A percentile compares a stretch with the other conserved stretches of the same genome.
These are phyloP conservation scores for Coregonus sp. DNA, from an alignment of 2,797 vertebrate species.

Conservation along the genomic window DNA sequence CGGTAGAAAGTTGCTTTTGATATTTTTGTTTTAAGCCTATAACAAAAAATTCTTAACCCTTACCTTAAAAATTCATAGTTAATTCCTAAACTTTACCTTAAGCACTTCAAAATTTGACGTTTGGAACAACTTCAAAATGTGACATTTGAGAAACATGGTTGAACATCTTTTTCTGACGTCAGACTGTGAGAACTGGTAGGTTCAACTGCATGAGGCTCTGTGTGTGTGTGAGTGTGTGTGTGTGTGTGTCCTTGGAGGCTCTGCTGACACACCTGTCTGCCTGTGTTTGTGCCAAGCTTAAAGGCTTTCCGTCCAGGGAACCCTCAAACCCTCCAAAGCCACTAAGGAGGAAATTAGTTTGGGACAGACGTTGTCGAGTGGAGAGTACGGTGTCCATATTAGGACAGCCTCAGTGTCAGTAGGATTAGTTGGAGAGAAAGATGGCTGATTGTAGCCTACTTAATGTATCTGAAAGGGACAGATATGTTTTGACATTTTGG, in stretches of 20 bases:
- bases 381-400: conserved; percentile 23
- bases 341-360: conserved; percentile 32
- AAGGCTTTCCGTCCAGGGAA: conserved; percentile 41
- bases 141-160: no score
- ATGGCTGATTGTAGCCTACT: background rate
- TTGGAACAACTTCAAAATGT: no score
- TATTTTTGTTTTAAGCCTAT: no score
- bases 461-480: background rate
- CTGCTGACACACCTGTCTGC: conserved; percentile 53
- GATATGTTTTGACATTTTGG: background rate
- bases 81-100: no score
- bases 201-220: no score
- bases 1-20: no score
- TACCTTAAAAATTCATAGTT: no score
- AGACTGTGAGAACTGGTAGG: no score
- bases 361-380: conserved; percentile 17
- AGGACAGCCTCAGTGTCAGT: no score
- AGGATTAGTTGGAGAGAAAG: background rate
- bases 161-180: no score
- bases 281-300: conserved; percentile 47
- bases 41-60: no score
- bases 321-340: conserved; percentile 35
- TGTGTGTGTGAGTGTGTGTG: background rate
- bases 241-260: background rate
- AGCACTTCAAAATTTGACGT: no score